Evolutionary conservation across 2,113 vertebrate species (phyloP).

Genomic region (Puffinus mauretanicus): DNA sequence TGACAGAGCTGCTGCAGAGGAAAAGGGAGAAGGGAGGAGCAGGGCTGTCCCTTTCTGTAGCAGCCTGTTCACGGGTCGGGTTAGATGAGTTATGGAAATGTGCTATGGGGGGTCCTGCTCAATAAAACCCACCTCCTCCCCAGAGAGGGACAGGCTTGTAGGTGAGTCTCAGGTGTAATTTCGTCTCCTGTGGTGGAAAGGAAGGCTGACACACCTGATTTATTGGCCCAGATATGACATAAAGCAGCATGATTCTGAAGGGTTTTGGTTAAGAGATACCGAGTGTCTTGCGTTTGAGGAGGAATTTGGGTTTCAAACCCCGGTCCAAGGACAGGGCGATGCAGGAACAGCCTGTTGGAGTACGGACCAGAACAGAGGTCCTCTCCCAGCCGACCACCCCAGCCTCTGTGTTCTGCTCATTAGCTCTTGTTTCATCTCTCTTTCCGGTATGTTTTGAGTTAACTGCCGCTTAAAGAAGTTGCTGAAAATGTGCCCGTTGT

Average conservation of each 20-base stretch:
- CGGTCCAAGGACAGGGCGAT: background rate
- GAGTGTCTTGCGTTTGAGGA: background rate
- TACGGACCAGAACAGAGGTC: accelerated
- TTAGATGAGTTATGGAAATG: background rate
- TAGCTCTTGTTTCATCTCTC: background rate
- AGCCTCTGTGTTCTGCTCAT: background rate
- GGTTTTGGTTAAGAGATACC: background rate
- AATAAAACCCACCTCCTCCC: background rate
- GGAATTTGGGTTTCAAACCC: background rate
- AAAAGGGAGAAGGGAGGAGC: background rate
- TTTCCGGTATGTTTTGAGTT: background rate
- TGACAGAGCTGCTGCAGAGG: accelerated
- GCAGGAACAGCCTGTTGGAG: background rate
- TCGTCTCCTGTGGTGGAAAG: background rate
- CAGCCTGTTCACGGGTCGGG: background rate
- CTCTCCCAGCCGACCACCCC: background rate
- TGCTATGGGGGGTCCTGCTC: background rate
- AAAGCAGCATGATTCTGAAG: background rate
- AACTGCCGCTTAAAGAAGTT: background rate
- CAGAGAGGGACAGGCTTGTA: background rate
- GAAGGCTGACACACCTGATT: background rate
- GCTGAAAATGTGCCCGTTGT: background rate
- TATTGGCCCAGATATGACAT: background rate
- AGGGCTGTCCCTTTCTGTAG: background rate
- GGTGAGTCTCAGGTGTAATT: accelerated